These are phyloP conservation scores for Nemotelus pantherinus DNA, from an alignment of 2,888 invertebrate genomes.

Conservation along the genomic window DNA sequence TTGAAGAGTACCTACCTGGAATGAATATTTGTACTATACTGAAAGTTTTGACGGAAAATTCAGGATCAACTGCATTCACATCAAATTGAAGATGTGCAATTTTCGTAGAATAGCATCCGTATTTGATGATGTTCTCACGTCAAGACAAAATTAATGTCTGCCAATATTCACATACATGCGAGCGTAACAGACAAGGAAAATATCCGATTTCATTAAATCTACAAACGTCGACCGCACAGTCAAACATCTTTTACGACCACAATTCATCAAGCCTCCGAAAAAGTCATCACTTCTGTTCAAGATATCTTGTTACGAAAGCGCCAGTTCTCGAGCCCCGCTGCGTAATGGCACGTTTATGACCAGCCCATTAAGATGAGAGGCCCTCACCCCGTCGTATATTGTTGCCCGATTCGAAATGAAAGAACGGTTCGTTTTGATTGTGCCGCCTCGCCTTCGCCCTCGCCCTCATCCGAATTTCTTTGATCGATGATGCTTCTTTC, in stretches of 20 bases:
- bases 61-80: too few species aligned
- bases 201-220: constrained; percentile 1
- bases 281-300: constrained; percentile 39
- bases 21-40: too few species aligned
- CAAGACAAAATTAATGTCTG: too few species aligned
- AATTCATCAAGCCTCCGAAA: constrained; percentile 26
- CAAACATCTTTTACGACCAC: background rate
- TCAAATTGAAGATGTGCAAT: too few species aligned
- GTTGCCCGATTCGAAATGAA: background rate
- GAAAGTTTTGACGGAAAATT: too few species aligned
- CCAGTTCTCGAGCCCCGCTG: constrained; percentile 31
- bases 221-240: too few species aligned
- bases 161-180: too few species aligned
- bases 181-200: too few species aligned
- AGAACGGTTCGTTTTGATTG: constrained; percentile 6
- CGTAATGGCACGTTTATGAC: constrained; percentile 38
- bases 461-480: background rate
- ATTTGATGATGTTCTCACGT: too few species aligned
- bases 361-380: constrained; percentile 17
- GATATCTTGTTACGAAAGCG: constrained; percentile 30
- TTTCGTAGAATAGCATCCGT: too few species aligned
- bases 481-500: background rate
- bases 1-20: too few species aligned
- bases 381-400: constrained; percentile 9
- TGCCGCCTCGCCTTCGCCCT: constrained; percentile 5